Evolutionary conservation across 2,113 vertebrate genomes (phyloP).

Genomic region (Donacobius atricapilla): DNA sequence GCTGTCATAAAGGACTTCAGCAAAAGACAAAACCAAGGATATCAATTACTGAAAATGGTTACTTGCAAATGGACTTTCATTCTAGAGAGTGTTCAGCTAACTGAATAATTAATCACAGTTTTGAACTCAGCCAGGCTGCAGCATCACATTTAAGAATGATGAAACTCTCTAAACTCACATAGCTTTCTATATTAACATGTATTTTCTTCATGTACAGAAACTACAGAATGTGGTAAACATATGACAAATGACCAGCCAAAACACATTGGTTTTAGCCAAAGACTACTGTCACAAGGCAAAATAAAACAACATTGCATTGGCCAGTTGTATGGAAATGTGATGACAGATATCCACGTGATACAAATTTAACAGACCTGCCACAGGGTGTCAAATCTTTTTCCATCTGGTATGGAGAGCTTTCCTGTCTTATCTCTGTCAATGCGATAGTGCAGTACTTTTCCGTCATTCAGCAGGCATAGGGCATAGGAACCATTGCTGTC

Average conservation of each 20-base stretch:
- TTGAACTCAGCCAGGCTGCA: background rate
- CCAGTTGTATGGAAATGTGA: background rate
- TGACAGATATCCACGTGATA: background rate
- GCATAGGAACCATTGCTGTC: constrained; percentile 88
- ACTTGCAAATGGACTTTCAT: background rate
- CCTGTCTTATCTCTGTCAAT: constrained; percentile 86
- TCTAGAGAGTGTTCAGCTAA: background rate
- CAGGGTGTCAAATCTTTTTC: constrained; percentile 96
- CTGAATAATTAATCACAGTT: background rate
- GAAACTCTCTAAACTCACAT: background rate
- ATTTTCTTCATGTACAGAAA: background rate
- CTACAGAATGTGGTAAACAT: background rate
- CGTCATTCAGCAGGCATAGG: constrained; percentile 86
- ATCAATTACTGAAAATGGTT: background rate
- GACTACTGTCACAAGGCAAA: background rate
- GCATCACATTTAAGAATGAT: background rate
- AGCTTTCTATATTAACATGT: background rate
- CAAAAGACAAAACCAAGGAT: background rate
- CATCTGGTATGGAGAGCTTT: constrained; percentile 93
- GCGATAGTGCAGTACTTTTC: constrained; percentile 90
- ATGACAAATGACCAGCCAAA: background rate
- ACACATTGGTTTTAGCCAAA: background rate
- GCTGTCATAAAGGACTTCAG: background rate
- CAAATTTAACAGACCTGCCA: constrained; percentile 84
- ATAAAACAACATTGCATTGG: background rate